These are phyloP conservation scores for Charanyca ferruginea DNA, from an alignment of 2,888 invertebrate genomes.

Conservation along the genomic window DNA sequence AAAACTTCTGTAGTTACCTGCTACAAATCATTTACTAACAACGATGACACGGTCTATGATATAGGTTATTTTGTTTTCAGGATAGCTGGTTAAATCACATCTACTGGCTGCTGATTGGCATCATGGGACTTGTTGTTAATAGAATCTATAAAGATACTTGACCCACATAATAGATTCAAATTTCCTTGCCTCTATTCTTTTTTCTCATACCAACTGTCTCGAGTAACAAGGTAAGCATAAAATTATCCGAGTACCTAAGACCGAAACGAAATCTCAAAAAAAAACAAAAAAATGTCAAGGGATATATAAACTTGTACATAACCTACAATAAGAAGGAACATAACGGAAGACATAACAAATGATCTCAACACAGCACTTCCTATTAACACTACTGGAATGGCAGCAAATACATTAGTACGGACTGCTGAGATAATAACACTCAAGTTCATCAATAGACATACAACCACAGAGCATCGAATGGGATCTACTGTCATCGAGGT, in stretches of 20 bases:
- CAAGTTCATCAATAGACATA: constrained; percentile 48
- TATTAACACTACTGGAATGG: constrained; percentile 32
- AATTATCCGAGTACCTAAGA: too few species aligned
- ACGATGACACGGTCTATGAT: not conserved
- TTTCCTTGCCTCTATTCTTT: not conserved
- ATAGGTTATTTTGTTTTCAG: not conserved
- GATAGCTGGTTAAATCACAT: constrained; percentile 2
- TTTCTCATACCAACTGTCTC: not conserved
- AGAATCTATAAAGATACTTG: constrained; percentile 21
- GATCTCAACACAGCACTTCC: constrained; percentile 40
- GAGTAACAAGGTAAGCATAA: not conserved
- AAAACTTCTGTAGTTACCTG: not conserved
- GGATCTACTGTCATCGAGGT: constrained; percentile 51
- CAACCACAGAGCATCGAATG: constrained; percentile 23
- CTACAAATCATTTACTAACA: not conserved
- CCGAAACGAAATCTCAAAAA: not conserved
- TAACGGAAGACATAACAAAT: constrained; percentile 16
- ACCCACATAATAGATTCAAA: constrained; percentile 4
- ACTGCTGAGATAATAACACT: constrained; percentile 39
- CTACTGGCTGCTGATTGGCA: constrained; percentile 18
- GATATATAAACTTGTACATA: constrained; percentile 1
- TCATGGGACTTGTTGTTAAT: constrained; percentile 13
- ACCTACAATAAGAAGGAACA: not conserved
- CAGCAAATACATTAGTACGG: constrained; percentile 37
- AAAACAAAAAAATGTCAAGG: not conserved